Conservation (phyloP, 1,140 invertebrate species). For the Linepithema humile region DNA sequence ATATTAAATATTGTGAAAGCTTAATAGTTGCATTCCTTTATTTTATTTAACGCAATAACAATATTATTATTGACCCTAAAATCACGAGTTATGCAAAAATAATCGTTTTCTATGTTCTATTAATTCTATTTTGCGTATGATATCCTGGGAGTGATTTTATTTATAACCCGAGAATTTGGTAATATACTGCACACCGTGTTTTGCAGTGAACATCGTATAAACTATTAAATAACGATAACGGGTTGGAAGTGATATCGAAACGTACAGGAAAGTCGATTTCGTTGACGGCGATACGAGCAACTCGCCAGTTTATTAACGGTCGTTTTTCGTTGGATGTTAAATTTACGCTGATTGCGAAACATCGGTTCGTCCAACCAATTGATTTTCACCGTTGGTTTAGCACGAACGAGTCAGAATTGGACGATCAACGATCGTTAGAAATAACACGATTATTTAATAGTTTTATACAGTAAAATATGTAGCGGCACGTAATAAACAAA, state of each 20-base stretch:
- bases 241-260: not conserved
- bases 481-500: not conserved
- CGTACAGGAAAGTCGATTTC: slow-evolving; percentile 5
- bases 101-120: not conserved
- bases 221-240: slow-evolving; percentile 32
- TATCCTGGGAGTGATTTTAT: not conserved
- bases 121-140: not conserved
- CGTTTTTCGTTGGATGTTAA: slow-evolving; percentile 38
- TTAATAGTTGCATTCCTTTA: not conserved
- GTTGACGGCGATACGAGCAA: not conserved
- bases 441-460: not conserved
- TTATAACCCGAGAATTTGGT: not conserved
- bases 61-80: slow-evolving; percentile 2
- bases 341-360: slow-evolving; percentile 39
- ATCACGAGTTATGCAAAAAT: not conserved
- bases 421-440: not conserved
- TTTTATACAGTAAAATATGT: slow-evolving; percentile 1
- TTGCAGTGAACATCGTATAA: not conserved
- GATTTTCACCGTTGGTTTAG: not conserved
- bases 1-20: not conserved
- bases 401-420: not conserved
- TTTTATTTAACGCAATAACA: not conserved
- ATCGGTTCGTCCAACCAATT: slow-evolving; percentile 37
- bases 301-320: slow-evolving; percentile 27
- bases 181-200: not conserved